Percentiles rank a stretch among this genome's conserved stretches.
Conservation (phyloP, 2,888 invertebrate genomes). For the Synergus japonicus region DNA sequence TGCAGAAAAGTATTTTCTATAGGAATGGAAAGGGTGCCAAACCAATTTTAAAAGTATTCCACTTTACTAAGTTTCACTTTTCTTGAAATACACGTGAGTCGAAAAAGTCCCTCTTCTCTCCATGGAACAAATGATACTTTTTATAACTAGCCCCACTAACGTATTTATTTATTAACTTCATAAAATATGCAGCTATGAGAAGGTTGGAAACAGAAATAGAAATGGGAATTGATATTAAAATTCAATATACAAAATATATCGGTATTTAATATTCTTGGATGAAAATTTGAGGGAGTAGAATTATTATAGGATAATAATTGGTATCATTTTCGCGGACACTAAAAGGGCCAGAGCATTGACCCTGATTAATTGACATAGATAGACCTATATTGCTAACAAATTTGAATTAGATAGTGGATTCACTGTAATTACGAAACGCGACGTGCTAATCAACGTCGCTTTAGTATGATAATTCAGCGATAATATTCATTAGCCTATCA, state of each 20-base stretch:
- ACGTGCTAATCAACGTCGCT: constrained; percentile 68
- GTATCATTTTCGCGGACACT: background rate
- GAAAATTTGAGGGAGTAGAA: too few relatives aligned
- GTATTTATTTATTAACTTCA: too few relatives aligned
- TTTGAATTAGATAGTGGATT: constrained; percentile 49
- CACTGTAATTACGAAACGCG: constrained; percentile 61
- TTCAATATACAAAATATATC: too few relatives aligned
- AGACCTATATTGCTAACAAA: constrained; percentile 45
- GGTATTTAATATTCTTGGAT: too few relatives aligned
- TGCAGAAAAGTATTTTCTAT: background rate
- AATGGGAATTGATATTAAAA: too few relatives aligned
- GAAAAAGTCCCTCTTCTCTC: too few relatives aligned
- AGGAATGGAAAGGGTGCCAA: background rate
- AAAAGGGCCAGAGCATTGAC: background rate
- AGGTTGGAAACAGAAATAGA: too few relatives aligned
- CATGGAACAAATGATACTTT: too few relatives aligned
- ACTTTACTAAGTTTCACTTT: background rate
- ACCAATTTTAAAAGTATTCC: background rate
- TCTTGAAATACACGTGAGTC: too few relatives aligned
- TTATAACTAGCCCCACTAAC: too few relatives aligned
- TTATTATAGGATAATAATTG: background rate
- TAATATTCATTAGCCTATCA: constrained; percentile 67
- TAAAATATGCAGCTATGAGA: too few relatives aligned
- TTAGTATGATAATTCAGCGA: constrained; percentile 66
- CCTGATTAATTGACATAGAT: background rate